phyloP scores from a whole-genome alignment of 2,113 vertebrate genomes.

The Callopanchax toddi region DNA sequence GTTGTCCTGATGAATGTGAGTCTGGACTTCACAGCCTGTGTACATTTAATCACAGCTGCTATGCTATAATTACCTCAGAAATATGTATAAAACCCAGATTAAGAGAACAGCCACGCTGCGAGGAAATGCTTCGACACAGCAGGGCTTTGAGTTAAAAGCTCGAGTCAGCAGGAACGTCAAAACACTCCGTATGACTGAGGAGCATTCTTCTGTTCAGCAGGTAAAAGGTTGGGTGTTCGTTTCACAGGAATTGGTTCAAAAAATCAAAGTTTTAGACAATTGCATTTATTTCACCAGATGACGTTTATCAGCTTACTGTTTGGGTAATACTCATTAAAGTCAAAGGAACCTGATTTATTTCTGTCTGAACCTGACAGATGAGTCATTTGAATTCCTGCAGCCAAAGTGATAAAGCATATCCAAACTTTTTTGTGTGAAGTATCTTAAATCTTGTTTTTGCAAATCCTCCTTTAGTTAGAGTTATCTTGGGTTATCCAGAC shows the following conservation, averaged over 20 bases:
- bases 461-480: no score
- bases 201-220: slow-evolving; percentile 1
- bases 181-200: background rate
- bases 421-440: no score
- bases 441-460: no score
- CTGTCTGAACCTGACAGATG: no score
- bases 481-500: no score
- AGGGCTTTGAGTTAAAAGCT: background rate
- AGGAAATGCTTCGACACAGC: slow-evolving; percentile 1
- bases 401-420: no score
- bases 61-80: background rate
- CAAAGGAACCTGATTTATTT: no score
- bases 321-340: no score
- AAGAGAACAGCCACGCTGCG: slow-evolving; percentile 8
- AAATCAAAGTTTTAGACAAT: no score
- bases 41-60: background rate
- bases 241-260: no score
- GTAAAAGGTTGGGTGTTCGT: background rate
- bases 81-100: slow-evolving; percentile 12
- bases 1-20: background rate
- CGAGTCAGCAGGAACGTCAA: slow-evolving; percentile 14
- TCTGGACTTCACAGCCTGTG: background rate
- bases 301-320: slow-evolving; percentile 1
- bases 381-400: no score
- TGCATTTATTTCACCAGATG: no score